phyloP scores from a whole-genome alignment of 2,888 invertebrate species.

The Zonitis immaculata region DNA sequence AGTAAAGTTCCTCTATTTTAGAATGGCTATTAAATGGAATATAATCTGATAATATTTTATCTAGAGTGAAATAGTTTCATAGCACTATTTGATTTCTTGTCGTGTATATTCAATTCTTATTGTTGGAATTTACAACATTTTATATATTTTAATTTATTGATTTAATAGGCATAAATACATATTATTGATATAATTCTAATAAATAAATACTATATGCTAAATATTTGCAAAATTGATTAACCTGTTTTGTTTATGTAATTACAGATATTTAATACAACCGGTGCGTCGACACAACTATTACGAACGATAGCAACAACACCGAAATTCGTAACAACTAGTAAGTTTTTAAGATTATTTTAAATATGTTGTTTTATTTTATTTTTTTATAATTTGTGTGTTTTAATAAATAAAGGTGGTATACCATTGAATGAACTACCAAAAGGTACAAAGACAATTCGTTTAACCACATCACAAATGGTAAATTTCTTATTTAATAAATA shows the following conservation, averaged over 20 bases:
- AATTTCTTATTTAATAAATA: conserved; percentile 14
- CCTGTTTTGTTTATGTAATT: not conserved
- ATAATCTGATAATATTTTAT: too few relatives aligned
- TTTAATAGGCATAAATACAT: not conserved
- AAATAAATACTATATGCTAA: too few relatives aligned
- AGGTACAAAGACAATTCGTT: conserved; percentile 52
- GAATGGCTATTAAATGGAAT: too few relatives aligned
- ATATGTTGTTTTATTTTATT: too few relatives aligned
- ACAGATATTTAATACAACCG: conserved; percentile 30
- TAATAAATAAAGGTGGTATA: conserved; percentile 49
- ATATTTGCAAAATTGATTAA: too few relatives aligned
- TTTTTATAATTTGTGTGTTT: conserved; percentile 17
- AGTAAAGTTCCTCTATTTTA: too few relatives aligned
- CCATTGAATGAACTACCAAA: conserved; percentile 53
- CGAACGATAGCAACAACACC: conserved; percentile 35
- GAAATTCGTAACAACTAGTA: conserved; percentile 43
- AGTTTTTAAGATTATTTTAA: conserved; percentile 18
- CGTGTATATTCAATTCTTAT: too few relatives aligned
- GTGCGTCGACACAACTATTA: conserved; percentile 31
- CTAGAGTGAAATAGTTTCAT: too few relatives aligned
- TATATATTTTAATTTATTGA: too few relatives aligned
- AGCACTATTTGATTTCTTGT: too few relatives aligned
- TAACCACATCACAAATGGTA: conserved; percentile 54
- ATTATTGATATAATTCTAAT: too few relatives aligned
- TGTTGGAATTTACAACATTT: too few relatives aligned